Percentiles rank a stretch among this genome's conserved stretches.
These are phyloP conservation scores for Lomographa bimaculata DNA, from an alignment of 2,888 invertebrate species.

Conservation along the genomic window DNA sequence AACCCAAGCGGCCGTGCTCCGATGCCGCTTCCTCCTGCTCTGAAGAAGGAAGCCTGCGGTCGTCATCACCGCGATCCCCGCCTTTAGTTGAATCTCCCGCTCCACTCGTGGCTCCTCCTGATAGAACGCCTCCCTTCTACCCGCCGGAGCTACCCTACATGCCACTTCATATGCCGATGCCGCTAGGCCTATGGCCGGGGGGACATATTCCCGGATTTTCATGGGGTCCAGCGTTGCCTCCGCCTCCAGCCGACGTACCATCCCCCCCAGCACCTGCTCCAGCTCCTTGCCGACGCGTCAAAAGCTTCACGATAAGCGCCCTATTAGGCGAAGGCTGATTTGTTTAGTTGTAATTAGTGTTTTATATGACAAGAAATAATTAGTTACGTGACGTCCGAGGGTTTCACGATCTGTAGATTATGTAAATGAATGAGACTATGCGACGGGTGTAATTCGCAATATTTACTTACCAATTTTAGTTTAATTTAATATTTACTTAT, in stretches of 20 bases:
- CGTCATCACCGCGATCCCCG: slow-evolving; percentile 71
- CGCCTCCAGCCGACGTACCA: slow-evolving; percentile 47
- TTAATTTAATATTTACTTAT: slow-evolving; percentile 16
- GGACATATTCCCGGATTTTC: slow-evolving; percentile 52
- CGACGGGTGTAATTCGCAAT: slow-evolving; percentile 45
- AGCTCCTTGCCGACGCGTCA: slow-evolving; percentile 66
- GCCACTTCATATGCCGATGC: slow-evolving; percentile 66
- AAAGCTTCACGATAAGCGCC: slow-evolving; percentile 78
- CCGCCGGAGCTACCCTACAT: slow-evolving; percentile 63
- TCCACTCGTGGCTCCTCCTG: slow-evolving; percentile 56
- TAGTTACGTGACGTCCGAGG: too few species aligned
- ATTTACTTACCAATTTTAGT: slow-evolving; percentile 32
- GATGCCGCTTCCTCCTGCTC: slow-evolving; percentile 76
- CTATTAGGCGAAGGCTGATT: slow-evolving; percentile 74
- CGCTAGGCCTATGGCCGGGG: slow-evolving; percentile 61
- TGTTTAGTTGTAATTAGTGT: background rate
- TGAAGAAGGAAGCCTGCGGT: slow-evolving; percentile 71
- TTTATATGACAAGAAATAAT: too few species aligned
- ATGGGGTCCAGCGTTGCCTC: slow-evolving; percentile 62
- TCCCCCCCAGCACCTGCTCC: slow-evolving; percentile 50
- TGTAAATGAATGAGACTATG: slow-evolving; percentile 19
- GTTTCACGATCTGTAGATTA: slow-evolving; percentile 11
- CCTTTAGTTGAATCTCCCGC: slow-evolving; percentile 71
- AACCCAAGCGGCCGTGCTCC: slow-evolving; percentile 69
- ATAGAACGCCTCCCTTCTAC: slow-evolving; percentile 60